Evolutionary conservation across 2,113 vertebrate species (phyloP).

Genomic region (Sphyrna mokarran): DNA sequence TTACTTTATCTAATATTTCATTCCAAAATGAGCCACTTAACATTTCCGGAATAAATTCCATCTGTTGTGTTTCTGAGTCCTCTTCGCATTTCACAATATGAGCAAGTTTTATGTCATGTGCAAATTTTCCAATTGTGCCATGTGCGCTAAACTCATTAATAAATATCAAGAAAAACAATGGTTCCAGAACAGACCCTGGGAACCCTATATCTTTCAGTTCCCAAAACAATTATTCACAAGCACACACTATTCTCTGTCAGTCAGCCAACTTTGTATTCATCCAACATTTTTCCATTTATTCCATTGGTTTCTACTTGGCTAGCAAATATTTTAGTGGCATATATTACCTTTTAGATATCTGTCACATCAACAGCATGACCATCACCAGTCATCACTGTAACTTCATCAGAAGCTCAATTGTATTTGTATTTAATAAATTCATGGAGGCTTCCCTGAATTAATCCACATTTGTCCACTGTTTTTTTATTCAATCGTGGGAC

Average conservation of each 20-base stretch:
- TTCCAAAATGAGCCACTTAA: too few species aligned
- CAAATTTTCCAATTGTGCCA: neutral
- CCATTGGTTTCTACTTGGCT: neutral
- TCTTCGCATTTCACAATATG: neutral
- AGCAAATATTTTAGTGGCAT: neutral
- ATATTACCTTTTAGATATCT: too few species aligned
- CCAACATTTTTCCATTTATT: neutral
- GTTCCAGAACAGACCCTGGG: neutral
- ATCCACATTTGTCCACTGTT: too few species aligned
- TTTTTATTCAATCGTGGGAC: too few species aligned
- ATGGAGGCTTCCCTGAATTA: too few species aligned
- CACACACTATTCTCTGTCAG: neutral
- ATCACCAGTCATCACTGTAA: too few species aligned
- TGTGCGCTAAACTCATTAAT: neutral
- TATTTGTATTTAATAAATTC: too few species aligned
- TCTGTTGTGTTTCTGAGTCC: neutral
- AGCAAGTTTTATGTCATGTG: neutral
- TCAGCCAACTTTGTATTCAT: neutral
- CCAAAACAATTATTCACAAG: neutral
- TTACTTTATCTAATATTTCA: too few species aligned
- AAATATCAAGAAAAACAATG: neutral
- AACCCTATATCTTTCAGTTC: neutral
- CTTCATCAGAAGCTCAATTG: too few species aligned
- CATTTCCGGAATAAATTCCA: neutral
- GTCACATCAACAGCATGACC: too few species aligned